Percentiles rank a stretch among this genome's conserved stretches.
These are phyloP conservation scores for Bicyclus anynana DNA, from an alignment of 1,140 invertebrate species.

Conservation along the genomic window DNA sequence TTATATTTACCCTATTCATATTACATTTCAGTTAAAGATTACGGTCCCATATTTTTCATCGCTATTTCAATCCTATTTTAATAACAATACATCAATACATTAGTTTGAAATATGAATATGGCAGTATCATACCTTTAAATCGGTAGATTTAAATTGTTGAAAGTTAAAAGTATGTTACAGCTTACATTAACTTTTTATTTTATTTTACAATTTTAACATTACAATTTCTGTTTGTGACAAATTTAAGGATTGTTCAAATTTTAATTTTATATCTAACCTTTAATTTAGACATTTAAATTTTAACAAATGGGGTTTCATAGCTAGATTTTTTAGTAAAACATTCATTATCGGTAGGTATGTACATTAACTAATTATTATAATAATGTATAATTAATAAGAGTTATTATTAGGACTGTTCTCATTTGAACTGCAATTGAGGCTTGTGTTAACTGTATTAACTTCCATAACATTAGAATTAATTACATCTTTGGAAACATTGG, in stretches of 20 bases:
- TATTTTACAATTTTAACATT: slow-evolving; percentile 4
- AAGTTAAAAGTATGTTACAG: too few relatives aligned
- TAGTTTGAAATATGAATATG: too few relatives aligned
- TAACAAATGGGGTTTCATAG: slow-evolving; percentile 37
- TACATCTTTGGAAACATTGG: slow-evolving; percentile 41
- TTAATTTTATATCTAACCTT: slow-evolving; percentile 27
- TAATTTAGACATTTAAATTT: slow-evolving; percentile 21
- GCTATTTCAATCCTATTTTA: too few relatives aligned
- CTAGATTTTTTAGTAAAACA: slow-evolving; percentile 22
- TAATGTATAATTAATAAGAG: slow-evolving; percentile 36
- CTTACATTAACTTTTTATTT: too few relatives aligned
- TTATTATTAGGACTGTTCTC: slow-evolving; percentile 66
- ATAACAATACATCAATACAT: too few relatives aligned
- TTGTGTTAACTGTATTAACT: slow-evolving; percentile 36
- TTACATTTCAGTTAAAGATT: too few relatives aligned
- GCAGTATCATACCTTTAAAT: too few relatives aligned
- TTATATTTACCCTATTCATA: too few relatives aligned
- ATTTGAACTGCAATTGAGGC: slow-evolving; percentile 42
- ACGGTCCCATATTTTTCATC: too few relatives aligned
- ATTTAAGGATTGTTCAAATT: slow-evolving; percentile 7
- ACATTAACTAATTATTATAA: slow-evolving; percentile 13
- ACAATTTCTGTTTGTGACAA: neutral
- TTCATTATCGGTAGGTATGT: too few relatives aligned
- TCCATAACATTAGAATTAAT: slow-evolving; percentile 63
- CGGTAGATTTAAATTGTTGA: too few relatives aligned